Conservation (phyloP, 2,113 vertebrate genomes). For the Phycodurus eques region DNA sequence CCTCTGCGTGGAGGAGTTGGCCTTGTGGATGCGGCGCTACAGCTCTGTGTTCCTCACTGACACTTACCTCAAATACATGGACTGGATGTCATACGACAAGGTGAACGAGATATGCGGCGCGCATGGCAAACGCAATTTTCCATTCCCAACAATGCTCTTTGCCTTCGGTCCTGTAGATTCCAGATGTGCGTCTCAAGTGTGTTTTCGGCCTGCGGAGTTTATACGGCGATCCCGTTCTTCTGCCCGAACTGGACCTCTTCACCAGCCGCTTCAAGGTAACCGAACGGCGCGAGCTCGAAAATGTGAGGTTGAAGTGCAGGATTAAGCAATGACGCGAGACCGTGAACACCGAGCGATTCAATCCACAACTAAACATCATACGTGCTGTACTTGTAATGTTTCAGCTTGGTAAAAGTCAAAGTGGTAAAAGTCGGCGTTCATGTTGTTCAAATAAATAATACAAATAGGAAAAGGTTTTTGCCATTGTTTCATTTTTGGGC, state of each 20-base stretch:
- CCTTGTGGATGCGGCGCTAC: conserved; percentile 83
- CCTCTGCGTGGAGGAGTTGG: conserved; percentile 85
- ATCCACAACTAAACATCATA: background rate
- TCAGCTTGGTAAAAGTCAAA: no score
- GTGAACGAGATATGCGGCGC: conserved; percentile 33
- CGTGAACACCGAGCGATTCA: background rate
- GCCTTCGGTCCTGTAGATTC: conserved; percentile 66
- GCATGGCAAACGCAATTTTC: background rate
- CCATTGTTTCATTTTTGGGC: background rate
- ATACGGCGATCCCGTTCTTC: conserved; percentile 76
- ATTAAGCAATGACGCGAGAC: background rate
- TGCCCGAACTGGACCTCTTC: conserved; percentile 86
- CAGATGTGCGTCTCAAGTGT: conserved; percentile 86
- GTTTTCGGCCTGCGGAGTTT: conserved; percentile 80
- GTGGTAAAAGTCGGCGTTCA: no score
- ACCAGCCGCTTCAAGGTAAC: conserved; percentile 86
- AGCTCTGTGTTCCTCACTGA: conserved; percentile 82
- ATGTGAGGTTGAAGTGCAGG: background rate
- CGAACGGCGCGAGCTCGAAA: background rate
- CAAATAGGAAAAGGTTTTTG: no score
- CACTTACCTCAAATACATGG: conserved; percentile 86
- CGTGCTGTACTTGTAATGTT: background rate
- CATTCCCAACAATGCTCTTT: background rate
- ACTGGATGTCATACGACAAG: conserved; percentile 92
- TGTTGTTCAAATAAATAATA: no score